Conservation (phyloP, 2,797 vertebrate genomes). For the Arctocebus calabarensis region DNA sequence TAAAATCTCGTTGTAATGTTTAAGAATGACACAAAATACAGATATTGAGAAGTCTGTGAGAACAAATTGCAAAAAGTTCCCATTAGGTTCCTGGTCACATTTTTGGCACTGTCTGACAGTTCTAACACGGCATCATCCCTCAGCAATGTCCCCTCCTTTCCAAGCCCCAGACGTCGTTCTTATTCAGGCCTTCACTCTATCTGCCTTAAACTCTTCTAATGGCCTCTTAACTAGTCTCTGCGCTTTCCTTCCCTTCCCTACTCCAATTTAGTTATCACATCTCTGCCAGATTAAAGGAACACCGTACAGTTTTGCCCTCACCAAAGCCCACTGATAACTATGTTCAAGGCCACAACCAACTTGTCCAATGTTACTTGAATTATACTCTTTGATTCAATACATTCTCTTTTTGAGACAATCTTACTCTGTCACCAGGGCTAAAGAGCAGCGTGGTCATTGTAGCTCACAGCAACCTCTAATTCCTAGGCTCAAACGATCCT, state of each 20-base stretch:
- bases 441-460: background rate
- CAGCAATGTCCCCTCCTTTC: background rate
- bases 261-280: background rate
- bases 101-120: background rate
- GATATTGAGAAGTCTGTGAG: background rate
- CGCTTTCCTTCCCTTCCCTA: background rate
- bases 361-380: background rate
- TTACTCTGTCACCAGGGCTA: background rate
- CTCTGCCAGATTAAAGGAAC: background rate
- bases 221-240: background rate
- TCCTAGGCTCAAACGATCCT: background rate
- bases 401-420: background rate
- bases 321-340: background rate
- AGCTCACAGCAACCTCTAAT: background rate
- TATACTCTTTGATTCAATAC: background rate
- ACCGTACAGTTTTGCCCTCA: background rate
- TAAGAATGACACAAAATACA: background rate
- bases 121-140: background rate
- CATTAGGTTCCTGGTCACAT: background rate
- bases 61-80: background rate
- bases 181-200: background rate
- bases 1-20: constrained; percentile 1
- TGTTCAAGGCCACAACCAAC: background rate
- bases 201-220: background rate
- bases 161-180: background rate